Evolutionary conservation across 2,113 vertebrate species (phyloP), one percentile per base, ranked within the genome.

Genomic region (Atractosteus spatula): DNA sequence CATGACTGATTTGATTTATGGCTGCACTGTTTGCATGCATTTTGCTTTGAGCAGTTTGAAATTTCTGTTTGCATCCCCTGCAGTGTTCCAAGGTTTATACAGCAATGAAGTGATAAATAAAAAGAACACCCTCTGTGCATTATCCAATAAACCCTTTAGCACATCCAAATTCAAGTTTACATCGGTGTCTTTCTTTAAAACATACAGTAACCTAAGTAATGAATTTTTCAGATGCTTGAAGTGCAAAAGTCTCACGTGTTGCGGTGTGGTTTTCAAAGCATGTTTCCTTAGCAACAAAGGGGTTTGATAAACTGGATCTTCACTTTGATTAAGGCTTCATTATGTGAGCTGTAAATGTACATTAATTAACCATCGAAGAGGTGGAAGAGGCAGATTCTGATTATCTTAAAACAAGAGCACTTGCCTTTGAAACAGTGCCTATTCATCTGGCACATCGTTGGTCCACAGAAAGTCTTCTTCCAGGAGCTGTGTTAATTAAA

Each of bases 301-400:
- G 68, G 43, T 54, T 74, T 16, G 29, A 54, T 63, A 45, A 51
- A 71, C 68, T 7, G 54, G 17, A 72, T 69, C 77, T 79, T 75
- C 79, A 76, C 41, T 78, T 84, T 77, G 79, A 85, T 85, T 76
- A 78, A 65, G 7, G 74, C 55, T 16, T 78, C 70, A 71, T 65
- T 63, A 62, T 77, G 61, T 55, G 64, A 55, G 44, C 5, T 2
- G 42, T 14, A 51, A 17, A 59, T 64, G 43, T 71, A 68, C 67
- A 76, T 76, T 71, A 42, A 76, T 76, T 67, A 61, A 10, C 29
- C 29, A 29, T 29, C 29, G 29, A 29, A 29, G 29, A n/a, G 59
- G 13, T 66, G 45, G 16, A 65, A 65, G 44, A 43, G 63, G 63
- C 63, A 8, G 14, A 41, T 55, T 41, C 13, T 63, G n/a, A 3